Evolutionary conservation across 2,113 vertebrate genomes (phyloP).

Genomic region (Zootoca vivipara): DNA sequence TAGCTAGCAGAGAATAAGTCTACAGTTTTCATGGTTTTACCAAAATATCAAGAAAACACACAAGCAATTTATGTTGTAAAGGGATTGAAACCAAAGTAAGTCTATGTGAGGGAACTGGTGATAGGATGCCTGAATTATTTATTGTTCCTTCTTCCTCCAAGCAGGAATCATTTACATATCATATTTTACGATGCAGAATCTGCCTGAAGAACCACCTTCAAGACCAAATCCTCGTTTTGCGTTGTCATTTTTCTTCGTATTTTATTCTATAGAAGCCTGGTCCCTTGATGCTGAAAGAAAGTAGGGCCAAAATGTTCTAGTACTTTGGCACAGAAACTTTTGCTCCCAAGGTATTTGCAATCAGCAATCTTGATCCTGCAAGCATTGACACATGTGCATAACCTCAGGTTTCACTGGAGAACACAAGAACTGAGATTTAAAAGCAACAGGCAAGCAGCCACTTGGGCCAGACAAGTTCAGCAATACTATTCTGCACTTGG

Average conservation of each 20-base stretch:
- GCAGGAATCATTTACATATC: slow-evolving; percentile 3
- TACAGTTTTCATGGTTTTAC: background rate
- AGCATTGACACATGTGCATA: slow-evolving; percentile 21
- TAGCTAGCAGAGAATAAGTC: background rate
- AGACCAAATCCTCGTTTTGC: background rate
- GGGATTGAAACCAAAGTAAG: background rate
- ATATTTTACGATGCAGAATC: background rate
- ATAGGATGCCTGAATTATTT: background rate
- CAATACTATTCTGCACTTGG: background rate
- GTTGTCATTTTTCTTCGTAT: background rate
- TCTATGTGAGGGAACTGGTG: background rate
- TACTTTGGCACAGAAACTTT: background rate
- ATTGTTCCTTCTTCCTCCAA: background rate
- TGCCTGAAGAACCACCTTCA: background rate
- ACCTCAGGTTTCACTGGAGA: background rate
- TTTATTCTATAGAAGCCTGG: background rate
- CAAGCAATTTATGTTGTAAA: background rate
- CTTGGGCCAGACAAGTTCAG: background rate
- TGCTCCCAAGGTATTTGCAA: slow-evolving; percentile 11
- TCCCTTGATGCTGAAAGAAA: slow-evolving; percentile 1
- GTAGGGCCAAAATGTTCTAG: slow-evolving; percentile 3
- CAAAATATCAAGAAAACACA: background rate
- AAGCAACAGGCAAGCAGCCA: slow-evolving; percentile 48
- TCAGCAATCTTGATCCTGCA: slow-evolving; percentile 34
- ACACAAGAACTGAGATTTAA: background rate